phyloP scores from a whole-genome alignment of 2,888 invertebrate species.

The Endomychus coccineus region DNA sequence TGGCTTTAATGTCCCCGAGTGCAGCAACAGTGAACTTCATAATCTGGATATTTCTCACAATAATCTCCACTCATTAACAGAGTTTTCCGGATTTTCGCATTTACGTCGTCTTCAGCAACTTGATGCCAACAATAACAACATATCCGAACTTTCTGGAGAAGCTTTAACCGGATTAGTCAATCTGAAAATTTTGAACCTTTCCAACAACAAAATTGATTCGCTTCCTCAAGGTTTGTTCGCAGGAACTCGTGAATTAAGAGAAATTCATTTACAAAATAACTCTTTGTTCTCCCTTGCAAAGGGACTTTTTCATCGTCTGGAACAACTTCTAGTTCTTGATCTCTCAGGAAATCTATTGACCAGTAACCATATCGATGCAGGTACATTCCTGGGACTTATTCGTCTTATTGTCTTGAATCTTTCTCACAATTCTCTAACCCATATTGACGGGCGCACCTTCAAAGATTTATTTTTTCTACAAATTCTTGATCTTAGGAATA shows the following conservation, averaged over 20 bases:
- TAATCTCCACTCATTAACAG: constrained; percentile 63
- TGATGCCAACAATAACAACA: constrained; percentile 74
- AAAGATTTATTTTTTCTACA: constrained; percentile 81
- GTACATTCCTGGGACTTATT: constrained; percentile 78
- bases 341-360: constrained; percentile 78
- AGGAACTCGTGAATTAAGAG: constrained; percentile 71
- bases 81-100: constrained; percentile 63
- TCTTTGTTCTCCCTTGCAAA: constrained; percentile 74
- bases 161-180: constrained; percentile 72
- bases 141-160: constrained; percentile 70
- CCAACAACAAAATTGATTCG: constrained; percentile 74
- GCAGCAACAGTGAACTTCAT: constrained; percentile 62
- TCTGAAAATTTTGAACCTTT: constrained; percentile 75
- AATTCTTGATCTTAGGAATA: constrained; percentile 77
- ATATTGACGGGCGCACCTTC: constrained; percentile 76
- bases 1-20: constrained; percentile 58
- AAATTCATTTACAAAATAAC: constrained; percentile 79
- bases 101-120: constrained; percentile 72
- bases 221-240: constrained; percentile 77
- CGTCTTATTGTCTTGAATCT: constrained; percentile 77
- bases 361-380: constrained; percentile 76
- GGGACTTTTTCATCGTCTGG: constrained; percentile 74
- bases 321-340: constrained; percentile 77
- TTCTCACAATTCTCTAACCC: constrained; percentile 77
- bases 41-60: constrained; percentile 76